Evolutionary conservation across 2,113 vertebrate species (phyloP).

Genomic region (Callopanchax toddi): DNA sequence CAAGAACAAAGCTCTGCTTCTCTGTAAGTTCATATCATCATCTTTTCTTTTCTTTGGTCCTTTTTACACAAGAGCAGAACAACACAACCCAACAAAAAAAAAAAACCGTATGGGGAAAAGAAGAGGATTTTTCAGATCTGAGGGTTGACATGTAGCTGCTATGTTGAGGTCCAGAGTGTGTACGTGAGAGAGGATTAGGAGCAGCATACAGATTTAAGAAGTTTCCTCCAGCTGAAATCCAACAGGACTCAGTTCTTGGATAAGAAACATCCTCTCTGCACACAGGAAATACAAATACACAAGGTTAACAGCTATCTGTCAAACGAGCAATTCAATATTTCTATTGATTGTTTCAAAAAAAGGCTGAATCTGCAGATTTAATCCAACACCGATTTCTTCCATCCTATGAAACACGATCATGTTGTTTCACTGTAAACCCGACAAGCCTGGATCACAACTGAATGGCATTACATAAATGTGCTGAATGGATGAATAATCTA

Average conservation of each 20-base stretch:
- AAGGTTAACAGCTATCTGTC: neutral
- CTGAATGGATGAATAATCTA: slow-evolving; percentile 29
- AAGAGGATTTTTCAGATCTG: slow-evolving; percentile 58
- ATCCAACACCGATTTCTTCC: neutral
- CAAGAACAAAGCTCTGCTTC: slow-evolving; percentile 13
- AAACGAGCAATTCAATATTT: slow-evolving; percentile 10
- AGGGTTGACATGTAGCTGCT: slow-evolving; percentile 45
- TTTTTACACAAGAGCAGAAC: neutral
- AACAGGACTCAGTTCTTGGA: slow-evolving; percentile 37
- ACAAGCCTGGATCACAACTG: neutral
- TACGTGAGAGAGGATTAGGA: slow-evolving; percentile 48
- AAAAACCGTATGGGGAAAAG: slow-evolving; percentile 44
- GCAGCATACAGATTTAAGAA: slow-evolving; percentile 57
- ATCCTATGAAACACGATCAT: neutral
- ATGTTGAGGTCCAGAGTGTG: slow-evolving; percentile 41
- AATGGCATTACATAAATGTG: slow-evolving; percentile 23
- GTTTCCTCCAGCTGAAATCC: slow-evolving; percentile 37
- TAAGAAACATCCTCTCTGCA: slow-evolving; percentile 14
- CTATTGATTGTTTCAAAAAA: slow-evolving; percentile 7
- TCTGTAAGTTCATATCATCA: slow-evolving; percentile 13
- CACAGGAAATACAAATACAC: neutral
- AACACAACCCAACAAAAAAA: slow-evolving; percentile 27
- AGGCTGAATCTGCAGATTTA: slow-evolving; percentile 20
- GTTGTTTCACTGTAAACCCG: slow-evolving; percentile 7
- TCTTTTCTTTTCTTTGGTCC: neutral